Evolutionary conservation across 2,113 vertebrate species (phyloP).

Genomic region (Scopus umbretta): DNA sequence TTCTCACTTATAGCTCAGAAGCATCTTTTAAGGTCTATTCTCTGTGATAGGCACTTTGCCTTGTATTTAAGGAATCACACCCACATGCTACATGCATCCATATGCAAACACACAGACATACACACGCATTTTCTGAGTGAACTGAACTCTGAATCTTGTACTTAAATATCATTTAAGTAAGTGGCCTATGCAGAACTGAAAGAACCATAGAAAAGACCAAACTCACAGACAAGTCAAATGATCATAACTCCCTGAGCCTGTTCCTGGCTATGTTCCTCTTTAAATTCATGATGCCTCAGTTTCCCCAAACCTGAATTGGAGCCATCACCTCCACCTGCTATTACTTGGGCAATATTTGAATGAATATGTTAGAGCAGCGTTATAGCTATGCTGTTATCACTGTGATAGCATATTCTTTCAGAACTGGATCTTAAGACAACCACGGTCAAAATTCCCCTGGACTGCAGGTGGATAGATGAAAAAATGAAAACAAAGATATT

Average conservation of each 20-base stretch:
- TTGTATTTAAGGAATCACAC: slow-evolving; percentile 48
- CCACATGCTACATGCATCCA: neutral
- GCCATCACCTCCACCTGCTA: neutral
- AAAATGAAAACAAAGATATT: neutral
- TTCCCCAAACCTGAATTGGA: neutral
- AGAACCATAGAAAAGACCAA: neutral
- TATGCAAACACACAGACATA: slow-evolving; percentile 1
- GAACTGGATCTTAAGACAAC: neutral
- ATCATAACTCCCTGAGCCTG: neutral
- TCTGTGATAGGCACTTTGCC: slow-evolving; percentile 9
- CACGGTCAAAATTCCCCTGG: neutral
- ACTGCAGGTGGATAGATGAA: neutral
- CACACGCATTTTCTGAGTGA: neutral
- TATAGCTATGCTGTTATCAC: neutral
- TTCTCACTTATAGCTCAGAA: slow-evolving; percentile 57
- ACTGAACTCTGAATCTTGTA: neutral
- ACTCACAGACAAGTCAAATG: neutral
- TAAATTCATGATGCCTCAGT: neutral
- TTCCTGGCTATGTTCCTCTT: neutral
- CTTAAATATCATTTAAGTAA: neutral
- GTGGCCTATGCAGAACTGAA: neutral
- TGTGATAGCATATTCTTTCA: neutral
- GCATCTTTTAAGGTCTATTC: slow-evolving; percentile 47
- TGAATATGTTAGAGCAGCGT: rapidly evolving
- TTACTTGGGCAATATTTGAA: neutral